Percentiles rank a stretch among this genome's conserved stretches.
phyloP scores from a whole-genome alignment of 2,797 vertebrate genomes.

The Kryptopterus vitreolus region DNA sequence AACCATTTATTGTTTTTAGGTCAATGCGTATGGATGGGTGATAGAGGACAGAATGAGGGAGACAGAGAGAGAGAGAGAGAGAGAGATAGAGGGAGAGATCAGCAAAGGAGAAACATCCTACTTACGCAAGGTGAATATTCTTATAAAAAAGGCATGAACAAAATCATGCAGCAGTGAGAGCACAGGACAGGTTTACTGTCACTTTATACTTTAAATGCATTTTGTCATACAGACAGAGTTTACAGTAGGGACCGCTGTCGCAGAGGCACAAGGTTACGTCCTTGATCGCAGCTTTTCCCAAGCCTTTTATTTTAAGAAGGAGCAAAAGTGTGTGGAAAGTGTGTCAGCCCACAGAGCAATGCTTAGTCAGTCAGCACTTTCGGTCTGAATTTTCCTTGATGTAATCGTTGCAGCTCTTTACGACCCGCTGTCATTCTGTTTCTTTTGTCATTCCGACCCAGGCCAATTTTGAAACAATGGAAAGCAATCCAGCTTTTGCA shows the following conservation, averaged over 20 bases:
- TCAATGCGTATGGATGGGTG: slow-evolving; percentile 58
- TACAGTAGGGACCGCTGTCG: slow-evolving; percentile 60
- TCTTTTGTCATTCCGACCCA: slow-evolving; percentile 21
- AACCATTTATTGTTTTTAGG: slow-evolving; percentile 73
- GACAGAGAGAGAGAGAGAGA: slow-evolving; percentile 6
- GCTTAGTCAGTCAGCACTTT: slow-evolving; percentile 75
- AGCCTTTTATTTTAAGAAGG: slow-evolving; percentile 57
- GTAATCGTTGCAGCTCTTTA: background rate
- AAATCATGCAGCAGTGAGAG: slow-evolving; percentile 32
- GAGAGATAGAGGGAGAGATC: background rate
- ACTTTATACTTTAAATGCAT: slow-evolving; percentile 41
- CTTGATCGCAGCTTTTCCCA: slow-evolving; percentile 62
- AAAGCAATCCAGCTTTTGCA: background rate
- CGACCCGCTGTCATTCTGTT: background rate
- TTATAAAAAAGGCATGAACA: slow-evolving; percentile 45
- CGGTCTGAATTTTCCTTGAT: slow-evolving; percentile 59
- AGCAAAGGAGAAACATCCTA: slow-evolving; percentile 43
- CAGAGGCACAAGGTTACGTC: slow-evolving; percentile 67
- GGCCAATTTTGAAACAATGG: background rate
- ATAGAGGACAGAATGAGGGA: slow-evolving; percentile 36
- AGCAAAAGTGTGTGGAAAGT: slow-evolving; percentile 68
- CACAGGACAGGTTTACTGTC: slow-evolving; percentile 29
- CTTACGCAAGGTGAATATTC: slow-evolving; percentile 45
- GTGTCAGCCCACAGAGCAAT: slow-evolving; percentile 66
- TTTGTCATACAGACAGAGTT: slow-evolving; percentile 27